A percentile compares a stretch with the other conserved stretches of the same genome.
Conservation (phyloP, 2,797 vertebrate species). For the Sebastolobus alascanus region DNA sequence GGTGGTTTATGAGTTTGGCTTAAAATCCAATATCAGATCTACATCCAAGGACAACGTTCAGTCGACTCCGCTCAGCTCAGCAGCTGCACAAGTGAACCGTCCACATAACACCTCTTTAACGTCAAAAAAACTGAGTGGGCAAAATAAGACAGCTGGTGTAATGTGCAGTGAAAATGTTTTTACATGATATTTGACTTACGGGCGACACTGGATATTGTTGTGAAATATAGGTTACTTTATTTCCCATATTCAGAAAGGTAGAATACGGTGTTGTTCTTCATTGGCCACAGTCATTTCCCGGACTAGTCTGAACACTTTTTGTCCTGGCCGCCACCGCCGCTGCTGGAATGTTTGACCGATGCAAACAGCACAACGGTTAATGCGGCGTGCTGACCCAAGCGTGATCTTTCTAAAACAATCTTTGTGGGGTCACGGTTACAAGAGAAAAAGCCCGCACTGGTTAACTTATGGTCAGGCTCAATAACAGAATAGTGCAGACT, state of each 20-base stretch:
- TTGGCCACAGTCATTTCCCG: constrained; percentile 56
- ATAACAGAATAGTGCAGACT: background rate
- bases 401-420: constrained; percentile 52
- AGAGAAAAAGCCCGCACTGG: constrained; percentile 42
- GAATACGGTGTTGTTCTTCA: constrained; percentile 54
- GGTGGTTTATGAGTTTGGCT: constrained; percentile 77
- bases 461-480: constrained; percentile 10
- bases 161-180: constrained; percentile 69
- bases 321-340: constrained; percentile 26
- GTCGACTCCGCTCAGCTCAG: constrained; percentile 66
- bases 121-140: constrained; percentile 63
- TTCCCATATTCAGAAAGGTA: constrained; percentile 62
- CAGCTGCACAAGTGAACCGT: constrained; percentile 75
- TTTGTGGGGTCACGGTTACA: constrained; percentile 33
- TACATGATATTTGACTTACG: constrained; percentile 66
- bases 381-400: constrained; percentile 60
- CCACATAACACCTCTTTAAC: constrained; percentile 78
- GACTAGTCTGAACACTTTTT: constrained; percentile 38
- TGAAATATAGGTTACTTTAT: constrained; percentile 58
- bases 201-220: constrained; percentile 62
- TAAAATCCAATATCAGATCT: constrained; percentile 80
- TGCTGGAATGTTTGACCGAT: constrained; percentile 68
- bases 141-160: constrained; percentile 67
- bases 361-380: constrained; percentile 56
- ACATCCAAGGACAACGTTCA: constrained; percentile 76